phyloP scores from a whole-genome alignment of 2,888 invertebrate species.

The Drosophila affinis region DNA sequence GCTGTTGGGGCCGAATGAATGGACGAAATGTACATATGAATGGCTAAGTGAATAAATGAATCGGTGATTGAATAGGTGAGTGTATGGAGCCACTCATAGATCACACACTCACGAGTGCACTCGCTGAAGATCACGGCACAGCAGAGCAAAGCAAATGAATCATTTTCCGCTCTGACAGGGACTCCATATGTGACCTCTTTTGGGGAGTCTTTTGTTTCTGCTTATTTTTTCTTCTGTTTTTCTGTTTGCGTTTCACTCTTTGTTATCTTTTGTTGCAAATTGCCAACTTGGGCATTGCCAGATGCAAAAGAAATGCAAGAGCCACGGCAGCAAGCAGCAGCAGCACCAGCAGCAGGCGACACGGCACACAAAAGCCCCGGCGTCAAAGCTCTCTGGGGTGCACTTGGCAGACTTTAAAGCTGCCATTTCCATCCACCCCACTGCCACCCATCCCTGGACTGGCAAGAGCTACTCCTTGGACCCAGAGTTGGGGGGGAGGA shows the following conservation, averaged over 20 bases:
- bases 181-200: conserved; percentile 43
- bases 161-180: conserved; percentile 5
- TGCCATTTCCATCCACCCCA: conserved; percentile 4
- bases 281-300: conserved; percentile 75
- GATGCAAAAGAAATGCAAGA: conserved; percentile 50
- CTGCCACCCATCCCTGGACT: background rate
- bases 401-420: conserved; percentile 70
- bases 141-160: background rate
- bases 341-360: conserved; percentile 1
- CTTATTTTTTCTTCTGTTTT: conserved; percentile 1
- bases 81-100: background rate
- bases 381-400: conserved; percentile 77
- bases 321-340: conserved; percentile 16
- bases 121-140: background rate
- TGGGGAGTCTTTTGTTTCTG: conserved; percentile 10
- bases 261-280: conserved; percentile 76
- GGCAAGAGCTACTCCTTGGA: conserved; percentile 17
- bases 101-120: too few species aligned
- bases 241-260: conserved; percentile 27
- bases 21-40: background rate
- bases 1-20: background rate
- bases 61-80: conserved; percentile 5
- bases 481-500: too few species aligned
- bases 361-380: conserved; percentile 63
- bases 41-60: conserved; percentile 6